Evolutionary conservation across 2,113 vertebrate genomes (phyloP), one percentile per base, ranked within the genome.

Genomic region (Dryoscopus gambensis): DNA sequence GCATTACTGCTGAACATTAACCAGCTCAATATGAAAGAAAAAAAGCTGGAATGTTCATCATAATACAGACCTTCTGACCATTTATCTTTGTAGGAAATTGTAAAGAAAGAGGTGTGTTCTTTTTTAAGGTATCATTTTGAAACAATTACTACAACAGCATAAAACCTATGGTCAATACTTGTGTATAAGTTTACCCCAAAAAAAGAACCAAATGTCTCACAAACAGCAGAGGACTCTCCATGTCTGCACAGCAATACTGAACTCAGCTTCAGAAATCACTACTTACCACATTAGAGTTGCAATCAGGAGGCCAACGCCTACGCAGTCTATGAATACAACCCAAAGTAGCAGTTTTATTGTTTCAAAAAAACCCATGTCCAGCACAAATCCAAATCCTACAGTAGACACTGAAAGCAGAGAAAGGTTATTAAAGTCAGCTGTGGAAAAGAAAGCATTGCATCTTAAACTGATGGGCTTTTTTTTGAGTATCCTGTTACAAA

Each of bases 251-350:
- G 44, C 57, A 76, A 49, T 2, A 50, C 6, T 10, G 14, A 67
- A 7, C 25, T 47, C 1, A 0, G 44, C 49, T 82, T 53, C 84
- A 83, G n/a, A 53, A 44, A 28, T 23, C 46, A 9, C 23, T 78
- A 98, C 99, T 98, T 94, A 99, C 99, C 99, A 99, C 99, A 99
- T 99, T 2, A 99, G 94, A 27, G 99, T 99, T 94, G 99, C 98
- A 96, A 99, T 99, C 80, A 99, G 98, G 59, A 99, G 98, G 28
- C 99, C 99, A 40, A 99, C 99, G 0, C 99, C 99, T 42, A 99
- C 98, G 16, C 99, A 99, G 97, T 99, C 99, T 74, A 99, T 99
- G 96, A 99, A 99, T 7, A 99, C 99, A 49, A 99, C 99, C 99
- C 99, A 99, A 71, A 99, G 98, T 6, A 99, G 98, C 39, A 99